phyloP scores from a whole-genome alignment of 2,113 vertebrate species.

The Uropsilus gracilis region DNA sequence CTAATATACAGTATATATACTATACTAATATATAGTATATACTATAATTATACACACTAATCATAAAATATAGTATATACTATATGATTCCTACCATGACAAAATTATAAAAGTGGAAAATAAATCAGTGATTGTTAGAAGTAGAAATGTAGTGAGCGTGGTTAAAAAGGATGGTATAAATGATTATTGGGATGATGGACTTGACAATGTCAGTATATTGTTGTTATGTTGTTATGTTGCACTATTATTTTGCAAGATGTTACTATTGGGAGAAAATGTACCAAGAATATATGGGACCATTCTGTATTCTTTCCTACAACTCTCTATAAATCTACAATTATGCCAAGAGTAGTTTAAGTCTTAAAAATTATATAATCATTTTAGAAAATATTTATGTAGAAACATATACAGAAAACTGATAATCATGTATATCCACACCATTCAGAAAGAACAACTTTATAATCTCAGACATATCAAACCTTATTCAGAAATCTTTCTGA shows the following conservation, averaged over 20 bases:
- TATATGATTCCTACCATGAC: neutral
- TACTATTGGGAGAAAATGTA: neutral
- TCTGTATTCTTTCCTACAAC: neutral
- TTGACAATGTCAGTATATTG: neutral
- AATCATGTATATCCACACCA: neutral
- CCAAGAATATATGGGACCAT: neutral
- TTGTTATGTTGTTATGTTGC: too few relatives aligned
- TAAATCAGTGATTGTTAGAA: neutral
- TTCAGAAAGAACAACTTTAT: neutral
- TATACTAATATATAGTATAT: too few relatives aligned
- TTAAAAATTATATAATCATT: neutral
- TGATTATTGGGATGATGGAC: neutral
- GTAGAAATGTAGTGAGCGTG: too few relatives aligned
- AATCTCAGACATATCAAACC: neutral
- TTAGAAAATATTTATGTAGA: neutral
- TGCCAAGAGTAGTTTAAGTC: neutral
- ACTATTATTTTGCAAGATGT: neutral
- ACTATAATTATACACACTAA: too few relatives aligned
- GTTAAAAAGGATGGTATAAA: neutral
- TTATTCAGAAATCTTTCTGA: neutral
- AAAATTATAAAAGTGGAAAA: neutral
- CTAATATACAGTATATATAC: too few relatives aligned
- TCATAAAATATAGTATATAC: too few relatives aligned
- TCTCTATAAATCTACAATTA: neutral
- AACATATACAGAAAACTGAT: neutral